These are phyloP conservation scores for Drosophila melanica DNA, from an alignment of 1,140 invertebrate species.

Conservation along the genomic window DNA sequence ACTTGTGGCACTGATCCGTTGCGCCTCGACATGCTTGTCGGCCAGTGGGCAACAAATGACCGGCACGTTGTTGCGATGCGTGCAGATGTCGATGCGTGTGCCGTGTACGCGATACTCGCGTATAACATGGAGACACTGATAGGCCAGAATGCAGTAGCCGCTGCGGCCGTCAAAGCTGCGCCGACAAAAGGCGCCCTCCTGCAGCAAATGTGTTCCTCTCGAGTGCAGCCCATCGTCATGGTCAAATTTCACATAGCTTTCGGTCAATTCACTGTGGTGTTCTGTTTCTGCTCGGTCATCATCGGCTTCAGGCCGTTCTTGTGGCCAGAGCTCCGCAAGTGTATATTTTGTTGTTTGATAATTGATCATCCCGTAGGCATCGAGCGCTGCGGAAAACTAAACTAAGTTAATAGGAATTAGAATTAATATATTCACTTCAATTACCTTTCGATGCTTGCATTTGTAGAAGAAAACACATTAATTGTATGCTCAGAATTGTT, in stretches of 20 bases:
- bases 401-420: not conserved
- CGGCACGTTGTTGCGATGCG: conserved; percentile 71
- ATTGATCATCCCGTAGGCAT: conserved; percentile 56
- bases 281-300: not conserved
- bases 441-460: conserved; percentile 38
- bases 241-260: conserved; percentile 61
- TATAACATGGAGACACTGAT: conserved; percentile 77
- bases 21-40: conserved; percentile 67
- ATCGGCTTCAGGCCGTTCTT: not conserved
- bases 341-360: conserved; percentile 70
- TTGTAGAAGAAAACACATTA: conserved; percentile 17
- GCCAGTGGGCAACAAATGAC: conserved; percentile 79
- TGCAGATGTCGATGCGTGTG: conserved; percentile 73
- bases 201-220: conserved; percentile 7
- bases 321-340: conserved; percentile 45
- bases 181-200: conserved; percentile 73
- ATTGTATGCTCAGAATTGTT: conserved; percentile 18
- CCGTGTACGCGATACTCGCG: conserved; percentile 77
- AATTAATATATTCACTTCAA: not conserved
- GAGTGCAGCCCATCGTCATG: conserved; percentile 21
- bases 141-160: conserved; percentile 78
- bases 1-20: conserved; percentile 77
- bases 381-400: conserved; percentile 39
- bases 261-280: conserved; percentile 10
- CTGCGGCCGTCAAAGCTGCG: conserved; percentile 77